Percentiles rank a stretch among this genome's conserved stretches.
phyloP scores from a whole-genome alignment of 1,140 invertebrate species.

The Caenorhabditis latens region DNA sequence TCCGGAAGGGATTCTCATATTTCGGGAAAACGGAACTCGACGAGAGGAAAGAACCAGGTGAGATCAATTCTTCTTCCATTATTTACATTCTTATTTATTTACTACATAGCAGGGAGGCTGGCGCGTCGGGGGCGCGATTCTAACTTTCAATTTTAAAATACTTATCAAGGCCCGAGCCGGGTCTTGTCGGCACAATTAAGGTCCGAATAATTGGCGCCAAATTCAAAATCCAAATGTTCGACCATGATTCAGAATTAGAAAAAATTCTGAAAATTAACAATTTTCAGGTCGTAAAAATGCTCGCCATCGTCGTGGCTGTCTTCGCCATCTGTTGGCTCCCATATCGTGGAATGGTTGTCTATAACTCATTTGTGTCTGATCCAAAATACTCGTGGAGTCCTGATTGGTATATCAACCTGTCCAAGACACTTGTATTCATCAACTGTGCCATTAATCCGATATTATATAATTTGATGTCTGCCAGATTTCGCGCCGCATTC shows the following conservation, averaged over 20 bases:
- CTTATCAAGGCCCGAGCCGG: no score
- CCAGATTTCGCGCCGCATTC: conserved; percentile 83
- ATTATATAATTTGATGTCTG: conserved; percentile 89
- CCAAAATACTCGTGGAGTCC: conserved; percentile 67
- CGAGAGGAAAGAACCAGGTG: conserved; percentile 60
- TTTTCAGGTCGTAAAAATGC: conserved; percentile 81
- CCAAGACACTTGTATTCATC: conserved; percentile 76
- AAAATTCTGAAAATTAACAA: no score
- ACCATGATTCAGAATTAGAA: no score
- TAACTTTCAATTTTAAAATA: no score
- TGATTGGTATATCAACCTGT: conserved; percentile 74
- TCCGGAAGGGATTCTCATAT: conserved; percentile 54
- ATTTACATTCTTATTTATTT: background rate
- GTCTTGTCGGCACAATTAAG: no score
- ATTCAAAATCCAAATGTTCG: no score
- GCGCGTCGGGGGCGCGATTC: no score
- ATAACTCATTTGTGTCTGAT: conserved; percentile 73
- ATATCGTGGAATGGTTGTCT: conserved; percentile 75
- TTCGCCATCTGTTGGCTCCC: conserved; percentile 82
- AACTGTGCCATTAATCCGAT: conserved; percentile 84
- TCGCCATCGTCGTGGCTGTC: conserved; percentile 80
- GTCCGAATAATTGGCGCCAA: no score
- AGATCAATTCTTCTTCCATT: background rate
- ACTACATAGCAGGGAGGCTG: no score
- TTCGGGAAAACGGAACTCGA: conserved; percentile 76